Evolutionary conservation across 1,140 invertebrate species (phyloP), one percentile per base, ranked within the genome.

Genomic region (Ruditapes philippinarum): DNA sequence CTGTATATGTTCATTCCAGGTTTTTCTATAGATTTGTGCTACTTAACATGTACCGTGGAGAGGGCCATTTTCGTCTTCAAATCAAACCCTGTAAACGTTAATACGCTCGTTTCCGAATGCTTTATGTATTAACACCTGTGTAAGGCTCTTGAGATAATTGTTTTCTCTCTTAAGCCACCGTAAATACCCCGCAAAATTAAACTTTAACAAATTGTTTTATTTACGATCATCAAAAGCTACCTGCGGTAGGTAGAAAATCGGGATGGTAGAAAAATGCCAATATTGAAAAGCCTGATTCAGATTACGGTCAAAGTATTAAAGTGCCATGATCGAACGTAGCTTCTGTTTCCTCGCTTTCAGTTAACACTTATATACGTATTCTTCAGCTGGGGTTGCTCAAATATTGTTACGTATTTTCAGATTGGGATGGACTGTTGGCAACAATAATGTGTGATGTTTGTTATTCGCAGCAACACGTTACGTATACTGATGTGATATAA

Each of bases 171-270:
- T 38, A 82, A 82, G 36, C 80, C n/a, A 65, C 60, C 31, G 60
- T 68, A 82, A 68, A 82, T 68, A 82, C 38, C 60, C 42, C 38
- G 62, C 80, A 82, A 82, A 82, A 82, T 82, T 49, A 68, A 82
- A 82, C 80, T 60, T 65, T 82, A 82, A 82, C 80, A 82, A 82
- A 82, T 82, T 82, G 80, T 68, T 82, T 49, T 68, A 82, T 82
- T 82, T 68, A 68, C 80, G 80, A 82, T 22, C 62, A 42, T 45
- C 62, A 49, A 49, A 65, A 68, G 54, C 45, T 68, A n/a, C 80
- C n/a, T 60, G 80, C 80, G 80, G 80, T 82, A 82, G 80, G 80
- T 82, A 57, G 80, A 54, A 36, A 49, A n/a, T 36, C 28, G 74
- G 42, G 42, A 78, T 51, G 74, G 45, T 78, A 51, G 74, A 36